These are phyloP conservation scores for Scylla paramamosain DNA, from an alignment of 1,140 invertebrate species.

Conservation along the genomic window DNA sequence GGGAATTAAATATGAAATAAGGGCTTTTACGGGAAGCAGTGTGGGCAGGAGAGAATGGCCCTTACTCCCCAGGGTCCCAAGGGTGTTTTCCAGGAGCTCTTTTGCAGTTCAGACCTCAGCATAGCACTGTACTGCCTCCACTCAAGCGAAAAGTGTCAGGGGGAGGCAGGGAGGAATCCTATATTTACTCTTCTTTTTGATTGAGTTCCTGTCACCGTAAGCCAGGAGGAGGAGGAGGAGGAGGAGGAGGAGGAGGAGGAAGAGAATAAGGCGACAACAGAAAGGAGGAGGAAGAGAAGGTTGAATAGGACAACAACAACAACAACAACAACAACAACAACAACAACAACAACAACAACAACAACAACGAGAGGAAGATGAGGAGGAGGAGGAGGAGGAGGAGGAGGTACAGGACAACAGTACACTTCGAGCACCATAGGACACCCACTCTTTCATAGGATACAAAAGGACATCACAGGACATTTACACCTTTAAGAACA, in stretches of 20 bases:
- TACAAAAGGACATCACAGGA: too few relatives aligned
- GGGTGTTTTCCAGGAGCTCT: background rate
- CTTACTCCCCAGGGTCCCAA: background rate
- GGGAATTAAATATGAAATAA: background rate
- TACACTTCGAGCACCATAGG: too few relatives aligned
- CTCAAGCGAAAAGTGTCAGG: background rate
- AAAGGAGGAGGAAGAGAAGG: too few relatives aligned
- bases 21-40: background rate
- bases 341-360: too few relatives aligned
- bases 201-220: background rate
- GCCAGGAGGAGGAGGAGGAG: background rate
- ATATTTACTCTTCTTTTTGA: background rate
- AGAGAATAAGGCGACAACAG: too few relatives aligned
- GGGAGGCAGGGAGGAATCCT: background rate
- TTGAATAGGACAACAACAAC: too few relatives aligned
- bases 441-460: too few relatives aligned
- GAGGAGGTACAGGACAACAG: too few relatives aligned
- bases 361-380: too few relatives aligned
- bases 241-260: background rate
- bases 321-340: too few relatives aligned
- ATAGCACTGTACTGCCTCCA: background rate
- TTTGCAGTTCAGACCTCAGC: background rate
- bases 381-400: too few relatives aligned
- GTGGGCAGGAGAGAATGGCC: background rate
- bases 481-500: too few relatives aligned